Conservation (phyloP, 2,113 vertebrate species). For the Clarias magur region DNA sequence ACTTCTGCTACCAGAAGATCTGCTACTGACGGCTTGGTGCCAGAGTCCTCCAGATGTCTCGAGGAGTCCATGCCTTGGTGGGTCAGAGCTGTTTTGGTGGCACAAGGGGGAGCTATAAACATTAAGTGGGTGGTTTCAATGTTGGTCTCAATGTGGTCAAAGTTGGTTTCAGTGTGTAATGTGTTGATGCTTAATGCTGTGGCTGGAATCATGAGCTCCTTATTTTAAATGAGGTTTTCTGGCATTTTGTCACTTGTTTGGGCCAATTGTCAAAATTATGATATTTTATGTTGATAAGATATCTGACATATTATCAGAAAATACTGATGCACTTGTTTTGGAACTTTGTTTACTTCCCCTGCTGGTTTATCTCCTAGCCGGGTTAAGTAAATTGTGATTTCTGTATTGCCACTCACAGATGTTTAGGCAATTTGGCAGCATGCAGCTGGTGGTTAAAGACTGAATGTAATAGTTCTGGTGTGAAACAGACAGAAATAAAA, state of each 20-base stretch:
- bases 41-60: neutral
- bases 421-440: neutral
- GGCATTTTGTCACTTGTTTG: neutral
- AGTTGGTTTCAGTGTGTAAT: neutral
- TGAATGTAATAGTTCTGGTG: neutral
- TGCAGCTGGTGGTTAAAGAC: neutral
- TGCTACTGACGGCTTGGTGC: neutral
- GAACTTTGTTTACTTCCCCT: neutral
- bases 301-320: neutral
- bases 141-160: too few species aligned
- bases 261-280: neutral
- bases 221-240: neutral
- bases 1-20: neutral
- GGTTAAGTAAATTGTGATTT: neutral
- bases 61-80: neutral
- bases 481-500: neutral
- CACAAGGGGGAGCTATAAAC: neutral
- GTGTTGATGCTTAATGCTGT: neutral
- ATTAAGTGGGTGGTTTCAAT: neutral
- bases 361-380: neutral
- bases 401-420: neutral
- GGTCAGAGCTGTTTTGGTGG: neutral
- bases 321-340: neutral
- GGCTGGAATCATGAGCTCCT: neutral
- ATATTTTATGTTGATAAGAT: neutral